Conservation (phyloP, 2,113 vertebrate genomes). For the Myotis davidii region DNA sequence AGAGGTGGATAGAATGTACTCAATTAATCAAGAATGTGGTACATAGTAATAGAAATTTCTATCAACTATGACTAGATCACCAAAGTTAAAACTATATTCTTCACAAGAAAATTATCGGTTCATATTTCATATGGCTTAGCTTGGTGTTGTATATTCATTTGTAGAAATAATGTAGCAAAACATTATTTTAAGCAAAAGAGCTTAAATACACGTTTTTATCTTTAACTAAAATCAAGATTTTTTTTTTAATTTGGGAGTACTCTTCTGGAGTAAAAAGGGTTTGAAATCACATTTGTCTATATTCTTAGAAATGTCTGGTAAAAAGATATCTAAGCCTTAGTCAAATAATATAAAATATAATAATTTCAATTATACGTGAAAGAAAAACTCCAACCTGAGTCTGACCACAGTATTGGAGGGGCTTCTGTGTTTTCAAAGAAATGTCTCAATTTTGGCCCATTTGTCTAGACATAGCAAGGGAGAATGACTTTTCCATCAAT, state of each 20-base stretch:
- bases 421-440: slow-evolving; percentile 38
- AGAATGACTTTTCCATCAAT: slow-evolving; percentile 16
- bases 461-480: background rate
- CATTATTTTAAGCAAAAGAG: slow-evolving; percentile 32
- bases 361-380: slow-evolving; percentile 27
- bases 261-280: background rate
- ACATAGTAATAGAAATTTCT: background rate
- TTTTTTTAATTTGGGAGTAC: background rate
- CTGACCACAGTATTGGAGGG: slow-evolving; percentile 23
- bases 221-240: slow-evolving; percentile 1
- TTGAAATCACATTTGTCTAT: slow-evolving; percentile 22
- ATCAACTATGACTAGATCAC: background rate
- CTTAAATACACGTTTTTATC: background rate
- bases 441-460: slow-evolving; percentile 9
- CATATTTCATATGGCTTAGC: background rate
- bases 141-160: background rate
- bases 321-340: background rate
- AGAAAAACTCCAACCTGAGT: slow-evolving; percentile 8
- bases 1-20: background rate
- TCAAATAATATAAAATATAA: slow-evolving; percentile 40
- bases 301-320: slow-evolving; percentile 47
- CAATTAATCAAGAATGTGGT: background rate
- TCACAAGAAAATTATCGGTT: background rate
- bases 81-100: slow-evolving; percentile 26
- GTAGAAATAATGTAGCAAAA: background rate